Evolutionary conservation across 2,888 invertebrate genomes (phyloP).

Genomic region (Drosophila lacicola): DNA sequence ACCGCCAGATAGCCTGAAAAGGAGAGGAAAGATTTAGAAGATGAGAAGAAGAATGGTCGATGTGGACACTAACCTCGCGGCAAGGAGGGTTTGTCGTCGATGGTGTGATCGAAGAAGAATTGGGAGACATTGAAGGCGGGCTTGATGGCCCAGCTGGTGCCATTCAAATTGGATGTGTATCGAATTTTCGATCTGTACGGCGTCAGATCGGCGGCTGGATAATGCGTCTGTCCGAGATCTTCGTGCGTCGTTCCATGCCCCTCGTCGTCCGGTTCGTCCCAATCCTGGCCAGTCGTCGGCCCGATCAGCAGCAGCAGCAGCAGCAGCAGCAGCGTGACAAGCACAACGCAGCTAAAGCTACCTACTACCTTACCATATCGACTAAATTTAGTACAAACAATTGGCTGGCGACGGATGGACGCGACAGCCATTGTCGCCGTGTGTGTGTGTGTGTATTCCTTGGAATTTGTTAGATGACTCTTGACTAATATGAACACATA

Average conservation of each 20-base stretch:
- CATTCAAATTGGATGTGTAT: neutral
- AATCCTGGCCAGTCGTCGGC: accelerated
- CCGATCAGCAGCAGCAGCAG: neutral
- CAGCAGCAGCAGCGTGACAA: too few relatives aligned
- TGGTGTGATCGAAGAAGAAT: slow-evolving; percentile 15
- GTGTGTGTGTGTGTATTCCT: neutral
- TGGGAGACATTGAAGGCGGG: slow-evolving; percentile 34
- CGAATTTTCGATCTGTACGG: neutral
- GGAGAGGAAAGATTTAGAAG: neutral
- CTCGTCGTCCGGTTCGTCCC: accelerated
- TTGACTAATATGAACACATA: slow-evolving; percentile 2
- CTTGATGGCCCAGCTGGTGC: slow-evolving; percentile 8
- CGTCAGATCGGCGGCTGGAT: slow-evolving; percentile 25
- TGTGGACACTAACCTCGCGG: slow-evolving; percentile 39
- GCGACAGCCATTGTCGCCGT: neutral
- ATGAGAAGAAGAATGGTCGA: too few relatives aligned
- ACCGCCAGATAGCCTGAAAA: slow-evolving; percentile 76
- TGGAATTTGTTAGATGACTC: neutral
- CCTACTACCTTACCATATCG: neutral
- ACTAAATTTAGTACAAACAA: too few relatives aligned
- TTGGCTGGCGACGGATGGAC: neutral
- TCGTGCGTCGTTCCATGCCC: slow-evolving; percentile 50
- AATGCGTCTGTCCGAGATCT: slow-evolving; percentile 47
- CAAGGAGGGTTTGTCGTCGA: slow-evolving; percentile 14
- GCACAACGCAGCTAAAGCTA: neutral